These are phyloP conservation scores for Cartodere bifasciata DNA, from an alignment of 2,888 invertebrate genomes.

Conservation along the genomic window DNA sequence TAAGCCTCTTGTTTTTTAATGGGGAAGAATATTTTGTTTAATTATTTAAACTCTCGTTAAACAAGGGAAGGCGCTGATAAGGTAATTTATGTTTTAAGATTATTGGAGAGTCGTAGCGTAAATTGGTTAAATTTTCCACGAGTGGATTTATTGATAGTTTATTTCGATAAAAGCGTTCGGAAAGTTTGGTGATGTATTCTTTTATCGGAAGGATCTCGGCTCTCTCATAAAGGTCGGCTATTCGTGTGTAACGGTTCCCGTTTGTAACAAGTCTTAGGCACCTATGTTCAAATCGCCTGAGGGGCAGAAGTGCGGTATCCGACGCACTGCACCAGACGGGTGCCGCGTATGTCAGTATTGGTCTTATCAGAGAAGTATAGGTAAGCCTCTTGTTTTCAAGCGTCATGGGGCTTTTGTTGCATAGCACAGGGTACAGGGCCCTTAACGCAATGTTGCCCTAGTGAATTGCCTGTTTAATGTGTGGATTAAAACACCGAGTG, in stretches of 20 bases:
- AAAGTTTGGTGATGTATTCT: slow-evolving; percentile 9
- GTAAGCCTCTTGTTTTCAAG: slow-evolving; percentile 15
- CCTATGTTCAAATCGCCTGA: slow-evolving; percentile 9
- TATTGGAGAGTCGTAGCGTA: no score
- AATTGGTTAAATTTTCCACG: no score
- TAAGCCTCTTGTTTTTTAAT: slow-evolving; percentile 15
- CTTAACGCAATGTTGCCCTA: slow-evolving; percentile 6
- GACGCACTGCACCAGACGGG: slow-evolving; percentile 13
- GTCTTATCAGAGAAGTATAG: slow-evolving; percentile 18
- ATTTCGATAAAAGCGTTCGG: slow-evolving; percentile 5
- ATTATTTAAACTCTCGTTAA: no score
- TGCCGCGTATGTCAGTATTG: slow-evolving; percentile 18
- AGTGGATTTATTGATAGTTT: no score
- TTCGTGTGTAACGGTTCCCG: slow-evolving; percentile 11
- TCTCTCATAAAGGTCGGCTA: slow-evolving; percentile 12
- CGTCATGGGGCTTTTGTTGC: slow-evolving; percentile 7
- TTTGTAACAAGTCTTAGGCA: slow-evolving; percentile 12
- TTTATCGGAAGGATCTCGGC: slow-evolving; percentile 4
- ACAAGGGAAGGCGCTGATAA: no score
- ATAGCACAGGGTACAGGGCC: slow-evolving; percentile 8
- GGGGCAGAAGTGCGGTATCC: not conserved
- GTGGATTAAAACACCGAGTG: slow-evolving; percentile 10
- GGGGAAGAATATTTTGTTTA: no score
- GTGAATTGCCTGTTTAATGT: slow-evolving; percentile 8
- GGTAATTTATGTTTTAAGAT: no score